Base-by-base conservation (phyloP, 2,113 vertebrate genomes). In the Puffinus mauretanicus region DNA sequence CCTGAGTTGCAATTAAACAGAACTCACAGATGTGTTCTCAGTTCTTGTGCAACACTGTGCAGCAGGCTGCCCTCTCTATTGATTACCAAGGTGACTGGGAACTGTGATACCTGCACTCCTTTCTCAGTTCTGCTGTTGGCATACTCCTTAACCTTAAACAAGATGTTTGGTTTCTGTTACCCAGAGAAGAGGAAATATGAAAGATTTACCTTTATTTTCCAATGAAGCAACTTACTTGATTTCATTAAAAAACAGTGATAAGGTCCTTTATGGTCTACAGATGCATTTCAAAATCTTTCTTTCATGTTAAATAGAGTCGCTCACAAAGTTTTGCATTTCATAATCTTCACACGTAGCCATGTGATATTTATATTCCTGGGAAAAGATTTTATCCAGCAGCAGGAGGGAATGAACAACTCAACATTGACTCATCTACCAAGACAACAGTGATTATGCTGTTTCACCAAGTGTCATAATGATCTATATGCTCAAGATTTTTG, bases 301-400 rank as follows among this genome's bases (percentile, higher is more conserved):
- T 94, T 82, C 66, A 20, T 55, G 12, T 85, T 49, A 80, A 87
- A 78, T 8, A 60, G 40, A 80, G 26, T 66, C 47, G 40, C 11
- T 66, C 44, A 61, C 36, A 54, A 54, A 25, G 71, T 93, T 80
- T 94, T 73, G 8, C 26, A 89, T 91, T 95, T 96, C 38, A 65
- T 66, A 86, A 79, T 82, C 67, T 93, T 76, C 22, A 64, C 51
- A 82, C 1, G 1, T 79, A 94, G 11, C 32, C 36, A 72, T 81
- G 58, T 91, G 82, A 81, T 96, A 93, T 87, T 96, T 90, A 84
- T 82, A 96, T 85, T 91, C 46, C 71, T 86, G 67, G 57, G 87
- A 90, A 93, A 88, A 88, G 32, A 78, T 85, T 88, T 91, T 78
- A 95, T 62, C 73, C 82, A 95, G 66, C 58, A 94, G 84, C 89